Evolutionary conservation across 1,140 invertebrate species (phyloP).

Genomic region (Lysiphlebus fabarum): DNA sequence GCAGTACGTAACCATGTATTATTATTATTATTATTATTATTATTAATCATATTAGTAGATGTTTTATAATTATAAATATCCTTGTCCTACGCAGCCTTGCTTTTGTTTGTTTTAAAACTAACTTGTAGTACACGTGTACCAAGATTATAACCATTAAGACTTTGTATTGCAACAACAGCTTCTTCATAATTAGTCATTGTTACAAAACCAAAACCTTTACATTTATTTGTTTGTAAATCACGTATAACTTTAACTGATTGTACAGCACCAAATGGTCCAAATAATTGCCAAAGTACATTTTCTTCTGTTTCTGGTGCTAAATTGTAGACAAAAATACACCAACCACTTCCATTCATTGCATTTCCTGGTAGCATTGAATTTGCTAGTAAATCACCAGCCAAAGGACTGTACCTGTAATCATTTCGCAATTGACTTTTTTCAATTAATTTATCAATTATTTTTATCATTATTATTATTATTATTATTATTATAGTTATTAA

Average conservation of each 20-base stretch:
- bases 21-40: too few species aligned
- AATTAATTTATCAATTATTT: constrained; percentile 4
- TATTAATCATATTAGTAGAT: constrained; percentile 24
- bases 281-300: constrained; percentile 97
- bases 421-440: neutral
- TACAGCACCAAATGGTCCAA: constrained; percentile 98
- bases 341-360: constrained; percentile 80
- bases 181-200: constrained; percentile 99
- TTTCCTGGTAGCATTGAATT: constrained; percentile 82
- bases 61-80: constrained; percentile 23
- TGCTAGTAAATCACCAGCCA: constrained; percentile 87
- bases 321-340: constrained; percentile 99
- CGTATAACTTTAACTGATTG: constrained; percentile 97
- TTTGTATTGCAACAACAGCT: constrained; percentile 94
- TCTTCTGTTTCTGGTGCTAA: constrained; percentile 97
- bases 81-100: constrained; percentile 76
- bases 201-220: constrained; percentile 99
- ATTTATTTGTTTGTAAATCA: constrained; percentile 97
- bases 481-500: neutral
- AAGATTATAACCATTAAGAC: constrained; percentile 95
- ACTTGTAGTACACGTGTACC: constrained; percentile 97
- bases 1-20: constrained; percentile 16
- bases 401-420: constrained; percentile 82
- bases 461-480: neutral
- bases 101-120: constrained; percentile 95